These are phyloP conservation scores for Nesogale talazaci DNA, from an alignment of 2,113 vertebrate genomes.

Conservation along the genomic window DNA sequence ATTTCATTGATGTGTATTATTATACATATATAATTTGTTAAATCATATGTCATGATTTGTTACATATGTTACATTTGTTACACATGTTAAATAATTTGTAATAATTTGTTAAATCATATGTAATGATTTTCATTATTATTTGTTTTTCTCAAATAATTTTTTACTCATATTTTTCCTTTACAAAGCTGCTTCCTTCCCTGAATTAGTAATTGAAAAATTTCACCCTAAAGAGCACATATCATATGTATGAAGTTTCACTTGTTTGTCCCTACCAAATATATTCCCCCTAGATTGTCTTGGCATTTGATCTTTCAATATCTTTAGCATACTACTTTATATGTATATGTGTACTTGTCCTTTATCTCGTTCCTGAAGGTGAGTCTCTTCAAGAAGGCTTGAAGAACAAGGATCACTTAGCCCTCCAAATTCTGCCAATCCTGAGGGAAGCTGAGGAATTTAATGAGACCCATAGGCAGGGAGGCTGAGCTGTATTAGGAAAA, in stretches of 20 bases:
- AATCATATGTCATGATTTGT: no score
- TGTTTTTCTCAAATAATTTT: background rate
- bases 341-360: background rate
- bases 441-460: conserved; percentile 14
- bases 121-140: no score
- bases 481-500: background rate
- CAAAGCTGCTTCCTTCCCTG: background rate
- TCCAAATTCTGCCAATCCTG: background rate
- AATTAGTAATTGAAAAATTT: background rate
- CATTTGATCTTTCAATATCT: background rate
- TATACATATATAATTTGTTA: background rate
- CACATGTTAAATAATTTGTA: no score
- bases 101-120: no score
- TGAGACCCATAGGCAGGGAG: background rate
- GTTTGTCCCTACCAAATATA: background rate
- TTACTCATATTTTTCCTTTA: background rate
- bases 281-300: background rate
- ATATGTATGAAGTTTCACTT: background rate
- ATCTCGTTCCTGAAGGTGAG: background rate
- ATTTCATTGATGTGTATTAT: background rate
- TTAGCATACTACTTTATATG: background rate
- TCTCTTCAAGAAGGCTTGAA: background rate
- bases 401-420: background rate
- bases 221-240: background rate
- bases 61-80: no score